Conservation (phyloP, 2,888 invertebrate species). For the Apamea crenata region DNA sequence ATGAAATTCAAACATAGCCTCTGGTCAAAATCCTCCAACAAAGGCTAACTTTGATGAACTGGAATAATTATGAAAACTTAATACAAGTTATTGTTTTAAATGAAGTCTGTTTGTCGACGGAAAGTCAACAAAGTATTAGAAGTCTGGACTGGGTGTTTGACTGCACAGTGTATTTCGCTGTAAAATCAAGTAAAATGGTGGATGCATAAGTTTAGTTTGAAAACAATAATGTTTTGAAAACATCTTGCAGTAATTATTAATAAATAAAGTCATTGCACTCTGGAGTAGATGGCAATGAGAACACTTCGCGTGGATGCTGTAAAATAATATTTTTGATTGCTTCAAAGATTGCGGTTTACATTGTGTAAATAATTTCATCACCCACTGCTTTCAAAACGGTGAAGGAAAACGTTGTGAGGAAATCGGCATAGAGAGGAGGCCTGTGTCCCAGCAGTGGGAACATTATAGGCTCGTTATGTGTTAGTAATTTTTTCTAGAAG, state of each 20-base stretch:
- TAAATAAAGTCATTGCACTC: conserved; percentile 9
- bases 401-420: neutral
- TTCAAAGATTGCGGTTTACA: neutral
- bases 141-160: conserved; percentile 9
- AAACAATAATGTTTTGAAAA: conserved; percentile 23
- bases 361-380: neutral
- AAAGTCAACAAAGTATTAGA: conserved; percentile 31
- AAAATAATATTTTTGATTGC: neutral
- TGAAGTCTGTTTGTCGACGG: conserved; percentile 29
- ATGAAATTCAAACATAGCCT: conserved; percentile 1
- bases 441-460: neutral
- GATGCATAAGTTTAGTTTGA: neutral
- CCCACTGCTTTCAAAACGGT: neutral
- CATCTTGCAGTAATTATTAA: conserved; percentile 9
- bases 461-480: no score
- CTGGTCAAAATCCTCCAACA: conserved; percentile 15
- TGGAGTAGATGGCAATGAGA: neutral
- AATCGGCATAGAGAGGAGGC: neutral
- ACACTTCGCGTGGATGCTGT: neutral
- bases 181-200: conserved; percentile 3
- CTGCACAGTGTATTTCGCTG: conserved; percentile 14
- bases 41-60: conserved; percentile 48
- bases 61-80: conserved; percentile 28
- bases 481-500: neutral
- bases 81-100: conserved; percentile 49